These are phyloP conservation scores for Vesta saturnalis DNA, from an alignment of 2,888 invertebrate genomes.

Conservation along the genomic window DNA sequence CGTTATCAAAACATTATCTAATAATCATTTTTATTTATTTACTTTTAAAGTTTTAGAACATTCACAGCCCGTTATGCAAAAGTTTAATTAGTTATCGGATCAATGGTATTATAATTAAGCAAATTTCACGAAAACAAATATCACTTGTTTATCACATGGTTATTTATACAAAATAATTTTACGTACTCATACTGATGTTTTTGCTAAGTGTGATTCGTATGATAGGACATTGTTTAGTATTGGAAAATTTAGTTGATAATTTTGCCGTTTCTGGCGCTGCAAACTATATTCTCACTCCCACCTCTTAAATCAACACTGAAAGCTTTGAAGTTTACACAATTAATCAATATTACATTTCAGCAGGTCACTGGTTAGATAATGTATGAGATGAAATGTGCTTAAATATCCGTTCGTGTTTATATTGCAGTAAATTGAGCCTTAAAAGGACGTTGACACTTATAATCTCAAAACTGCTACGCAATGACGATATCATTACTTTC, in stretches of 20 bases:
- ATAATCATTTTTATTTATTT: not conserved
- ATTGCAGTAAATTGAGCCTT: not conserved
- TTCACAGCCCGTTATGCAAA: not conserved
- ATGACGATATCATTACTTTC: not conserved
- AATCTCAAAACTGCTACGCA: not conserved
- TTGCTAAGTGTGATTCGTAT: not conserved
- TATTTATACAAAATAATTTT: not conserved
- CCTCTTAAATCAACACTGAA: not conserved
- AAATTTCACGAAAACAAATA: too few relatives aligned
- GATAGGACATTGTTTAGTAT: slow-evolving; percentile 9
- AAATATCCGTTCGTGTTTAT: not conserved
- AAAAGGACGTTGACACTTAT: slow-evolving; percentile 6
- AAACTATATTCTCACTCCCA: slow-evolving; percentile 16
- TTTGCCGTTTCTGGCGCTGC: slow-evolving; percentile 27
- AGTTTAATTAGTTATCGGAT: not conserved
- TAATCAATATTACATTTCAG: slow-evolving; percentile 19
- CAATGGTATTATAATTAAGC: not conserved
- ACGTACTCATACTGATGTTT: not conserved
- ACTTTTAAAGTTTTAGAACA: not conserved
- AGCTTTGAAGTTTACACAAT: slow-evolving; percentile 14
- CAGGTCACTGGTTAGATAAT: not conserved
- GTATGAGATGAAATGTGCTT: not conserved
- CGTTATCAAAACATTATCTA: not conserved
- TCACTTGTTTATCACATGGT: not conserved
- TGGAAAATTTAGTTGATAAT: slow-evolving; percentile 20